These are phyloP conservation scores for Augochlora pura DNA, from an alignment of 1,140 invertebrate species.

Conservation along the genomic window DNA sequence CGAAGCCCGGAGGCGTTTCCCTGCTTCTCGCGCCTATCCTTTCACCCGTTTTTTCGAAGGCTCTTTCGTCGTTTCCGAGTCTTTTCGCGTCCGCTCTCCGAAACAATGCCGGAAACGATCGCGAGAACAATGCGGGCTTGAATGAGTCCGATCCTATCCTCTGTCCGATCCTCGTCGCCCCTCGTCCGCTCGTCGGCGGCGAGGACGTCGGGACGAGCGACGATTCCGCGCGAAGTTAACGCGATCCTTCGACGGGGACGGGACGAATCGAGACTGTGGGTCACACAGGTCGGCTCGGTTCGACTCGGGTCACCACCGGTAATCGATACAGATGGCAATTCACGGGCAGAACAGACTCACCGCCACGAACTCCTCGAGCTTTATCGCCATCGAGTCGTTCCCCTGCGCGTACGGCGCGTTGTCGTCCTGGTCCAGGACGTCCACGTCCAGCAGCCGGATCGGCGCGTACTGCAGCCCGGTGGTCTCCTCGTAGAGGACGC, in stretches of 20 bases:
- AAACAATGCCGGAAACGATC: slow-evolving; percentile 68
- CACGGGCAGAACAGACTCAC: slow-evolving; percentile 51
- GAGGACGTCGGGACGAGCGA: background rate
- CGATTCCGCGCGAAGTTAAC: background rate
- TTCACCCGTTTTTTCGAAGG: slow-evolving; percentile 9
- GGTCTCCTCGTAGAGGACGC: slow-evolving; percentile 68
- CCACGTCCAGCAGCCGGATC: slow-evolving; percentile 64
- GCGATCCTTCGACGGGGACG: background rate
- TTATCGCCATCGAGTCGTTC: slow-evolving; percentile 60
- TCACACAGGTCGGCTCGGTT: background rate
- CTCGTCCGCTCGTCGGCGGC: no score
- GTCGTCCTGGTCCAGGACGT: slow-evolving; percentile 77
- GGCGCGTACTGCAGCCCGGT: slow-evolving; percentile 62
- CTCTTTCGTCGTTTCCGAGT: slow-evolving; percentile 27
- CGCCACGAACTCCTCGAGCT: slow-evolving; percentile 66
- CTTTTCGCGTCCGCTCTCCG: slow-evolving; percentile 39
- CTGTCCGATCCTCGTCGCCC: no score
- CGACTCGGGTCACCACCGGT: no score
- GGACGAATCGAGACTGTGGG: no score
- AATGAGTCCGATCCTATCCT: slow-evolving; percentile 59
- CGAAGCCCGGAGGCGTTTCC: slow-evolving; percentile 60
- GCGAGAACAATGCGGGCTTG: slow-evolving; percentile 64
- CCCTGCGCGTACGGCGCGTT: slow-evolving; percentile 75
- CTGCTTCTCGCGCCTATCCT: slow-evolving; percentile 32
- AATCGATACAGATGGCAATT: background rate